Evolutionary conservation across 30 jellyfish, hydroid and myxozoan species (phyloP).

Genomic region (Catostylus mosaicus): DNA sequence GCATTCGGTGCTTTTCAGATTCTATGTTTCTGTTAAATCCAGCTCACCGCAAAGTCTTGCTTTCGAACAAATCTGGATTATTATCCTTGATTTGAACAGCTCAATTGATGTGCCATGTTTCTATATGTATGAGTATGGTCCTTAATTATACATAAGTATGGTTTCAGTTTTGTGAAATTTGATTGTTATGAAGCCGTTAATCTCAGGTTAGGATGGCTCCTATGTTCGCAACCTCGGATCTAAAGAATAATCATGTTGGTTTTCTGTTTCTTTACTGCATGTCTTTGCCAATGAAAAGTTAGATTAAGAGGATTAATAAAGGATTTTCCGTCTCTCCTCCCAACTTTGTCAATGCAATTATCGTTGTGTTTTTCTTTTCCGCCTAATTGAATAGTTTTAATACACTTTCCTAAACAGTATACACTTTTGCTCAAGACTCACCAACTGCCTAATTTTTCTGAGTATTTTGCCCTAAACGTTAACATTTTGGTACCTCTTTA

Average conservation of each 20-base stretch:
- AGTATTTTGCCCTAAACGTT: too few species aligned
- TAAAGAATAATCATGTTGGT: background rate
- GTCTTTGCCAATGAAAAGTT: background rate
- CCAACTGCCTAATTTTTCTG: too few species aligned
- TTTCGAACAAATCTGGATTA: background rate
- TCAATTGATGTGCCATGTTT: background rate
- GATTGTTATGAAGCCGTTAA: background rate
- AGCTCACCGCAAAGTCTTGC: background rate
- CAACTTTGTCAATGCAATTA: background rate
- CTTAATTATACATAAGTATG: background rate
- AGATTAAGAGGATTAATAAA: background rate
- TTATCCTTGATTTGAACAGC: conserved; percentile 5
- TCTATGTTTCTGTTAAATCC: background rate
- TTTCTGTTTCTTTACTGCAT: background rate
- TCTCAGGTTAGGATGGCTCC: background rate
- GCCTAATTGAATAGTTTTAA: background rate
- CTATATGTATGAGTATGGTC: too few species aligned
- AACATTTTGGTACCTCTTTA: too few species aligned
- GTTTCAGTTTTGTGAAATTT: background rate
- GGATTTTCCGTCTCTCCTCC: background rate
- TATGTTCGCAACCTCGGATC: background rate
- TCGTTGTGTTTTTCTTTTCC: background rate
- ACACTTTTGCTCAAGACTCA: too few species aligned
- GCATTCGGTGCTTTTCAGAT: background rate
- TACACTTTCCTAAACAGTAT: too few species aligned